Conservation (phyloP, 2,113 vertebrate genomes). For the Numenius arquata region DNA sequence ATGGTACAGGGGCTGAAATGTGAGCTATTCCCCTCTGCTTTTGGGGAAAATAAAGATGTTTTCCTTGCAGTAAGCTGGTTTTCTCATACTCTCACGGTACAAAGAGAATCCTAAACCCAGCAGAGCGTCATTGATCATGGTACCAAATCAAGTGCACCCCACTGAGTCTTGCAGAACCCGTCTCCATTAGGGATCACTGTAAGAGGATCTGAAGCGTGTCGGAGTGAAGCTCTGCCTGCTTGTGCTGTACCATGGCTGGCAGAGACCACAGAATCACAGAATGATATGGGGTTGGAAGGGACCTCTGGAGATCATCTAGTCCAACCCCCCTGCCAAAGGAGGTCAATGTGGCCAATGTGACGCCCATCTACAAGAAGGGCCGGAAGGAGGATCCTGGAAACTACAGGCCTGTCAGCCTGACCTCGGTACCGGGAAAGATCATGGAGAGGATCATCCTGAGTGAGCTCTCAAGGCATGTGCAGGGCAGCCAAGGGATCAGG, state of each 20-base stretch:
- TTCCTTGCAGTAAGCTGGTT: not conserved
- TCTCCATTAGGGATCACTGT: rapidly evolving
- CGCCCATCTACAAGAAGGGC: too few species aligned
- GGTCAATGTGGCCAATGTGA: too few species aligned
- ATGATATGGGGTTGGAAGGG: too few species aligned
- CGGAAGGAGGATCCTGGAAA: too few species aligned
- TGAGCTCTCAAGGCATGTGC: too few species aligned
- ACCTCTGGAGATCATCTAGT: too few species aligned
- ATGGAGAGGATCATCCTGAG: too few species aligned
- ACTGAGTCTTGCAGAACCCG: not conserved
- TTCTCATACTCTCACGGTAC: not conserved
- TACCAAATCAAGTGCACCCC: not conserved
- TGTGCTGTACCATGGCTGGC: not conserved
- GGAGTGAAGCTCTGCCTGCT: not conserved
- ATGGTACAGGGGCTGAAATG: not conserved
- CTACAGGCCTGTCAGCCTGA: too few species aligned
- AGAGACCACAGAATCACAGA: not conserved
- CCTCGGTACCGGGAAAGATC: too few species aligned
- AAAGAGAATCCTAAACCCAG: not conserved
- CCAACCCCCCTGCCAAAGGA: too few species aligned
- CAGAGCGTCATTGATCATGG: not conserved
- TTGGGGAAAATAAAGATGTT: not conserved
- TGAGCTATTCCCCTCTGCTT: not conserved
- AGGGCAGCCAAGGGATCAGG: too few species aligned
- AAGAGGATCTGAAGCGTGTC: not conserved